Base-by-base conservation (phyloP, 2,888 invertebrate species). In the Phania funesta region DNA sequence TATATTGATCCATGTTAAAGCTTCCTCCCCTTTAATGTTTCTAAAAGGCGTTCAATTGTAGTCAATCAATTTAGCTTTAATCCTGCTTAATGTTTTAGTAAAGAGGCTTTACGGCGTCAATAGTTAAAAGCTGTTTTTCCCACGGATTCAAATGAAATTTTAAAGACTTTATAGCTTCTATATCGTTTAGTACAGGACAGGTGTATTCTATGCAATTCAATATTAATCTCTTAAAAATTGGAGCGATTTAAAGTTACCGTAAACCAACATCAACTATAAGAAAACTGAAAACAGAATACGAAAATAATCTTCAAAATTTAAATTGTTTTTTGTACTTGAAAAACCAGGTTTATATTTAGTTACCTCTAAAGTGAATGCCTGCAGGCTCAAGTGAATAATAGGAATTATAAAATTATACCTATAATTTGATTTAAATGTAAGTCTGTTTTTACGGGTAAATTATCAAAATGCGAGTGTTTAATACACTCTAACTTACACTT, bases 201-300 rank as follows among this genome's bases (percentile, higher is more conserved):
- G 16, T 13, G 46, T 48, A 9, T 3, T 48, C 22, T n/a, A 11
- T 24, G 32, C 62, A 35, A 62, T 26, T 54, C 24, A 26, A 46
- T 54, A 35, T 16, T 52, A 70, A 73, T 73, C 65, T 62, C 46
- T 13, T 46, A 79, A 65, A 79, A 79, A 79, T 73, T 79, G 65
- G 44, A 65, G 50, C 73, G 73, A 73, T 79, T 70, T 77, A 20
- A 60, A 20, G 50, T 44, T 65, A 67, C 65, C 73, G 58, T 58
- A 60, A 44, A 65, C 16, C 18, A 46, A 26, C 26, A 24, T 38
- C 58, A 29, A 38, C 20, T 16, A 29, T 65, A n/a, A 11, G 13
- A 11, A 50, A 35, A 58, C 2, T 22, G 3, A n/a, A 29, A 35
- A 46, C 20, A 29, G 20, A 29, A 44, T 29, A 9, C 9, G 20